Evolutionary conservation across 2,113 vertebrate species (phyloP).

Genomic region (Sorex fumeus): DNA sequence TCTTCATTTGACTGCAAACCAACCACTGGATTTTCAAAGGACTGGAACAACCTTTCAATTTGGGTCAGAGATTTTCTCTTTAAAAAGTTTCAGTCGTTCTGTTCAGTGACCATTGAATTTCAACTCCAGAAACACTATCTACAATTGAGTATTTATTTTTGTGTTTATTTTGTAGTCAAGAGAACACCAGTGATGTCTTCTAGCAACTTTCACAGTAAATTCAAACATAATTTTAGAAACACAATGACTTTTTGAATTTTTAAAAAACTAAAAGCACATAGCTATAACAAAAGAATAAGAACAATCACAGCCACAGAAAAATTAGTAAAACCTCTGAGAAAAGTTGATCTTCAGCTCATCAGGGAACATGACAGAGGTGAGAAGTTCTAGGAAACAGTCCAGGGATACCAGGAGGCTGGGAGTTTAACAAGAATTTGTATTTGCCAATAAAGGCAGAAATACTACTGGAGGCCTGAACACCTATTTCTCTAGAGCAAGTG

Average conservation of each 20-base stretch:
- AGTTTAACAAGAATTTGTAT: not conserved
- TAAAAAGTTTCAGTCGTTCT: slow-evolving; percentile 62
- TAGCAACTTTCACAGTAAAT: not conserved
- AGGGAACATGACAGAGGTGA: not conserved
- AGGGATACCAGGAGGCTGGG: not conserved
- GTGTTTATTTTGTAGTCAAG: slow-evolving; percentile 58
- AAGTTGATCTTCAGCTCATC: not conserved
- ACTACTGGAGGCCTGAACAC: too few relatives aligned
- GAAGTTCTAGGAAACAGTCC: not conserved
- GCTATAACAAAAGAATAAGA: not conserved
- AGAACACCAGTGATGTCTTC: slow-evolving; percentile 24
- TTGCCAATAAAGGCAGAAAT: not conserved
- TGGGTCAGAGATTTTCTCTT: slow-evolving; percentile 64
- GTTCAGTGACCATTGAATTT: slow-evolving; percentile 33
- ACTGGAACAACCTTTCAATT: slow-evolving; percentile 44
- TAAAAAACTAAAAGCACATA: not conserved
- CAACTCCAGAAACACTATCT: slow-evolving; percentile 44
- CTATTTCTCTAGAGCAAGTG: not conserved
- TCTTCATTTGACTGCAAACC: slow-evolving; percentile 46
- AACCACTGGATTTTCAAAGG: slow-evolving; percentile 44
- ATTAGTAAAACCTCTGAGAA: not conserved
- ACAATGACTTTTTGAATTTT: too few relatives aligned
- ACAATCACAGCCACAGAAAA: not conserved
- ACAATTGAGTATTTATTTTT: not conserved
- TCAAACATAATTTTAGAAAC: slow-evolving; percentile 11